Conservation (phyloP, 1,140 invertebrate species). For the Pseudomyrmex cubaensis region DNA sequence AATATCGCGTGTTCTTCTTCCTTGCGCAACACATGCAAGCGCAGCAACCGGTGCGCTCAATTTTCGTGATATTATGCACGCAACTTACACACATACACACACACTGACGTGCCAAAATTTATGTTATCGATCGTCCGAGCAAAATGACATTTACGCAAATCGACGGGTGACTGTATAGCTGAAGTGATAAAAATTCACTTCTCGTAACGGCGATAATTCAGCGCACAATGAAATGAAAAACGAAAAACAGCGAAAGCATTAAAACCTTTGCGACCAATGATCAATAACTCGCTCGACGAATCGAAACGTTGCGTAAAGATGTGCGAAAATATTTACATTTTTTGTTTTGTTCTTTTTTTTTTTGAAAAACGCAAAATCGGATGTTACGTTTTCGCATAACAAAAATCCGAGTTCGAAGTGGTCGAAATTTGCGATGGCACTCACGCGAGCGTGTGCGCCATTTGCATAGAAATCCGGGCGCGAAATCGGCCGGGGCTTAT, state of each 20-base stretch:
- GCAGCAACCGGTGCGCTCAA: background rate
- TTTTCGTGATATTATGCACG: background rate
- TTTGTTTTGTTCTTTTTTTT: too few species aligned
- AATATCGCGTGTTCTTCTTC: background rate
- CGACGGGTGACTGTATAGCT: background rate
- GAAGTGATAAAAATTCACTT: conserved; percentile 4
- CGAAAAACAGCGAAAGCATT: background rate
- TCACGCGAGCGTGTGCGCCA: conserved; percentile 22
- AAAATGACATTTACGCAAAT: background rate
- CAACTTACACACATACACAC: background rate
- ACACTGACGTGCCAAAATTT: conserved; percentile 17
- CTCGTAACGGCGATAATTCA: background rate
- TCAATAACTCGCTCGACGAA: background rate
- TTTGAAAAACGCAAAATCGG: background rate
- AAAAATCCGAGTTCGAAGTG: background rate
- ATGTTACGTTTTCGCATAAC: background rate
- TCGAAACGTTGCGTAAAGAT: too few species aligned
- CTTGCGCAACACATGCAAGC: background rate
- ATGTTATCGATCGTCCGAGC: conserved; percentile 29
- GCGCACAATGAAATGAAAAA: background rate
- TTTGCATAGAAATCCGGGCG: conserved; percentile 41
- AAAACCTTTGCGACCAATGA: background rate
- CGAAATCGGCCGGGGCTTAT: conserved; percentile 32
- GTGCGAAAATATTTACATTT: background rate
- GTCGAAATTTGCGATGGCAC: background rate